Base-by-base conservation (phyloP, 1,140 invertebrate species). In the Papilio polyxenes region DNA sequence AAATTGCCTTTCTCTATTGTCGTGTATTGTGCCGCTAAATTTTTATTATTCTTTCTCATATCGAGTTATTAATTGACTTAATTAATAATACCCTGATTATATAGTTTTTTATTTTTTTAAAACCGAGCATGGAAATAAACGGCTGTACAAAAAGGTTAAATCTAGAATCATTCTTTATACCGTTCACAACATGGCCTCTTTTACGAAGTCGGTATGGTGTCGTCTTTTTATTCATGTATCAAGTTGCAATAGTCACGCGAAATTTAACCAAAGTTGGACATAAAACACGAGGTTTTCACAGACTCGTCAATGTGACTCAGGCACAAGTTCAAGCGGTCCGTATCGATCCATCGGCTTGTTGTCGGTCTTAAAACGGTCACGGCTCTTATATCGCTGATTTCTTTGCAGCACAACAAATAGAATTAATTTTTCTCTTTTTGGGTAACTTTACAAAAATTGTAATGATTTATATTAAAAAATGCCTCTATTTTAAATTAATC, bases 341-440 rank as follows among this genome's bases (percentile, higher is more conserved):
- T 77, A 77, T 77, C 75, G 75, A 77, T 77, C 49, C 75, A 20
- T 77, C 49, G 44, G 11, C 75, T 77, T 77, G 48, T 75, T 75
- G 49, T 77, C 75, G 49, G 11, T 11, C 75, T 77, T 77, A 77
- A 77, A 53, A 20, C 75, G 75, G 75, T 37, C 75, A 77, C 75
- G 75, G 49, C 49, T 53, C 48, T 37, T 56, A 77, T 53, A 53
- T 10, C 2, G 56, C 75, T 77, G 48, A 37, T 77, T 77, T 8
- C 49, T 77, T 77, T 53, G 31, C n/a, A 56, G 10, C 4, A 77
- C 75, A 40, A 72, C 31, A 40, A 40, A 72, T 10, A 69, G 37
- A 40, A 65, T 65, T 4, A 20, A 20, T 31, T 69, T 13, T 23
- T 31, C 37, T 31, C 31, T 31, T 65, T 23, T 20, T 23, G 62